Evolutionary conservation across 2,113 vertebrate genomes (phyloP).

Genomic region (Furnarius figulus): DNA sequence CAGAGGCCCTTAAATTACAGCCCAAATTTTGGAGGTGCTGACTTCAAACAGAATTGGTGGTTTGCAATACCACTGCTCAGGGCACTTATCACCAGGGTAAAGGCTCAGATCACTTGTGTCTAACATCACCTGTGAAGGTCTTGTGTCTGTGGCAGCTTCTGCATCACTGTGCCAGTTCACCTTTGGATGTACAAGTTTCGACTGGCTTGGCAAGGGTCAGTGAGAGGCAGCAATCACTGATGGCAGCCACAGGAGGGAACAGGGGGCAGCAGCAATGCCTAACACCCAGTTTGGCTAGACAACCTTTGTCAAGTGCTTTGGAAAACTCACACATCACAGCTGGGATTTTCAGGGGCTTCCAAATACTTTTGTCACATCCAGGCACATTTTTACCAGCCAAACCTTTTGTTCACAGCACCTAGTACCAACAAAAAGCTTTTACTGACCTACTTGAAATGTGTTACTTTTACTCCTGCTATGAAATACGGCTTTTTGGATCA

Average conservation of each 20-base stretch:
- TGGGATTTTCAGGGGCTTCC: neutral
- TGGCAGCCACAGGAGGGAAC: fast-evolving
- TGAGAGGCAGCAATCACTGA: neutral
- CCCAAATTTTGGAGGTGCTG: neutral
- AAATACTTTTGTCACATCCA: neutral
- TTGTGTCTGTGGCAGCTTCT: neutral
- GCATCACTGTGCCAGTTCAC: fast-evolving
- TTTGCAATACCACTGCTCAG: neutral
- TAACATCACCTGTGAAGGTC: fast-evolving
- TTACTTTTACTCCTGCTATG: neutral
- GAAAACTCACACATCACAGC: neutral
- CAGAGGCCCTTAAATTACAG: neutral
- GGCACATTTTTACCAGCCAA: neutral
- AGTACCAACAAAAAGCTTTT: neutral
- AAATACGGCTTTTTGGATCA: neutral
- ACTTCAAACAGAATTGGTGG: neutral
- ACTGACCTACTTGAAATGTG: neutral
- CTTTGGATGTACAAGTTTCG: neutral
- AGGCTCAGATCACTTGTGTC: neutral
- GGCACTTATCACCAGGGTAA: neutral
- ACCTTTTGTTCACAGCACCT: neutral
- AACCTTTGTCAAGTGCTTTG: fast-evolving
- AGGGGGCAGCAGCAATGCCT: neutral
- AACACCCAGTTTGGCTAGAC: neutral
- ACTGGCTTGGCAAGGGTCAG: fast-evolving